Conservation (phyloP, 2,113 vertebrate genomes). For the Sakesphorus luctuosus region DNA sequence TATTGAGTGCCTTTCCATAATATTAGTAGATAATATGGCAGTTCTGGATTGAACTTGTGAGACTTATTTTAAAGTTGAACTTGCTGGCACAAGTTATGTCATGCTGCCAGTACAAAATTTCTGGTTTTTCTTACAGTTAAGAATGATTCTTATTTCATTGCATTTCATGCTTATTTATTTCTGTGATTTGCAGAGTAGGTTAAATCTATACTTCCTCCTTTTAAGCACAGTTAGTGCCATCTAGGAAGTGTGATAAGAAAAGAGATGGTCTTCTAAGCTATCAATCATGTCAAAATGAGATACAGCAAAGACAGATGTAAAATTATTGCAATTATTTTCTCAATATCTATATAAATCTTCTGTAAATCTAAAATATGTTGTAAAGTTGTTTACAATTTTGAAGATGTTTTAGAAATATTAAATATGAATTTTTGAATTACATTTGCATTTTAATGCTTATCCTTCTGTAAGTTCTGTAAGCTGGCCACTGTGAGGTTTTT, state of each 20-base stretch:
- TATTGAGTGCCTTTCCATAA: not conserved
- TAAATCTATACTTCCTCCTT: not conserved
- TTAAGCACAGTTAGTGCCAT: not conserved
- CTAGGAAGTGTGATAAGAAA: not conserved
- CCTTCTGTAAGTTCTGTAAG: not conserved
- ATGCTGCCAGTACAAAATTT: not conserved
- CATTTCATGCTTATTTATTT: not conserved
- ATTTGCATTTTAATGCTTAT: not conserved
- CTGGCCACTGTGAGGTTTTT: not conserved
- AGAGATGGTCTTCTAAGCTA: not conserved
- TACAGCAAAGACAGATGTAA: fast-evolving
- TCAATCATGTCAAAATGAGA: not conserved
- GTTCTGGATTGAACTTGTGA: not conserved
- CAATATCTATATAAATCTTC: not conserved
- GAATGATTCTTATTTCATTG: not conserved
- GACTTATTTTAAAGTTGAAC: not conserved
- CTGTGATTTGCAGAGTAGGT: not conserved
- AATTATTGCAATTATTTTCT: not conserved
- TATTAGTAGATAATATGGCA: fast-evolving
- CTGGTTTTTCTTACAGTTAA: not conserved
- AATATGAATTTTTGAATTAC: not conserved
- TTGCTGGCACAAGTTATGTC: not conserved
- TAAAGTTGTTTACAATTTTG: not conserved
- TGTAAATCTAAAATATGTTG: not conserved
- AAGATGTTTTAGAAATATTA: not conserved